Percentiles rank a stretch among this genome's conserved stretches.
These are phyloP conservation scores for Thera obeliscata DNA, from an alignment of 2,888 invertebrate species.

Conservation along the genomic window DNA sequence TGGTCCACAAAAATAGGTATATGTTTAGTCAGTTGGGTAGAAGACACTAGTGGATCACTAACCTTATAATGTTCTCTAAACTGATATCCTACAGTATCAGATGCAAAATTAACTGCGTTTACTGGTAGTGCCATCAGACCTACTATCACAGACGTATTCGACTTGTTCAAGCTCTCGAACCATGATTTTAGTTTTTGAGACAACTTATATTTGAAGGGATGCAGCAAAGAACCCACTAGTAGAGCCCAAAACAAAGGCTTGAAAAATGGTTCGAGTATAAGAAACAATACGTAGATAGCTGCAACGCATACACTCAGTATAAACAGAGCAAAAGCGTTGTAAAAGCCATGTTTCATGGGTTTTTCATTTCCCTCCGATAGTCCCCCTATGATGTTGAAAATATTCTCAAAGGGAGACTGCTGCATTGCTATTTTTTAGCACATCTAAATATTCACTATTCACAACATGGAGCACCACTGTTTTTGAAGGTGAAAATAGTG, in stretches of 20 bases:
- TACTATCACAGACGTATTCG: constrained; percentile 86
- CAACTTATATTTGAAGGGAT: constrained; percentile 95
- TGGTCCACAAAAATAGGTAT: too few relatives aligned
- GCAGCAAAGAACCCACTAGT: constrained; percentile 97
- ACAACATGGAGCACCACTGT: constrained; percentile 9
- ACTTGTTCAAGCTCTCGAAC: constrained; percentile 88
- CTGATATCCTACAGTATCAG: constrained; percentile 89
- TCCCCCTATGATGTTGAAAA: constrained; percentile 87
- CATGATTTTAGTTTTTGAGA: constrained; percentile 91
- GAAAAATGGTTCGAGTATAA: constrained; percentile 95
- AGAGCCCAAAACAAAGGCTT: constrained; percentile 98
- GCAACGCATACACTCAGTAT: constrained; percentile 88
- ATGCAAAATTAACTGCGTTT: constrained; percentile 89
- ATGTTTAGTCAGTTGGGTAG: too few relatives aligned
- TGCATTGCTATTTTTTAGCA: constrained; percentile 57
- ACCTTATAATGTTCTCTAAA: constrained; percentile 87
- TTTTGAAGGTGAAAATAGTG: constrained; percentile 24
- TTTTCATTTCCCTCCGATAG: constrained; percentile 92
- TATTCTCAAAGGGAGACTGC: constrained; percentile 87
- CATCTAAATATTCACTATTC: constrained; percentile 20
- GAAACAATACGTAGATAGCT: constrained; percentile 91
- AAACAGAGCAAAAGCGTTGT: constrained; percentile 93
- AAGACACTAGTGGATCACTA: constrained; percentile 28
- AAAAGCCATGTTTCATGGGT: constrained; percentile 95
- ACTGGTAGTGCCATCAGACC: constrained; percentile 88